Evolutionary conservation across 1,140 invertebrate genomes (phyloP), one percentile per base, ranked within the genome.

Genomic region (Pseudomyrmex flavicornis): DNA sequence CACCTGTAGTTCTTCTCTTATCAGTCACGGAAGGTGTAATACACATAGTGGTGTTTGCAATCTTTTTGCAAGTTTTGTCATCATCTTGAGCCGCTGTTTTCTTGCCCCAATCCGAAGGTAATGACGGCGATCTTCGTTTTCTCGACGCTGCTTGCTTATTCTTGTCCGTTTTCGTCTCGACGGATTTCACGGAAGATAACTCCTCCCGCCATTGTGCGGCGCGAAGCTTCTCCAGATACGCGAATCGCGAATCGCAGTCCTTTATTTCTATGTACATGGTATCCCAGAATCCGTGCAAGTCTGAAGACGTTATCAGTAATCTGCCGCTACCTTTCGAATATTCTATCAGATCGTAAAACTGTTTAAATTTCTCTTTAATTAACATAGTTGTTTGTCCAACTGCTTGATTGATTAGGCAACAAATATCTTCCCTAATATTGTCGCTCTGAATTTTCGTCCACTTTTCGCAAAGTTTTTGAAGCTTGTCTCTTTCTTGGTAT

Each of bases 281-380:
- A 54, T 97, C 96, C 97, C 97, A 97, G 93, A 97, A 97, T 2
- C 97, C 97, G 91, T 97, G 95, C 0, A 97, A 93, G 93, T 97
- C 97, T 50, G 94, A 93, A 62, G 95, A 95, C 0, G 95, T 95
- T 1, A 97, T 95, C 46, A 95, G 91, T 68, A 95, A 95, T 86
- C 95, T 13, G 10, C 50, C 13, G 50, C 13, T 13, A 13, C 13
- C 50, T 52, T 52, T 52, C 13, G 9, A 12, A 15, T 95, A 95
- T 2, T 94, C 92, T 22, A 97, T 96, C 1, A 97, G 92, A 1
- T 93, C 92, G 17, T 91, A 82, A 83, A 97, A 97, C 88, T 97
- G 95, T 89, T 95, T 93, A 85, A 97, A 96, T 85, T 97, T 96
- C 80, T 97, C 96, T 2, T 90, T 93, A 0, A 97, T 95, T 8